These are phyloP conservation scores for Chascanopsetta lugubris DNA, from an alignment of 2,113 vertebrate species.

Conservation along the genomic window DNA sequence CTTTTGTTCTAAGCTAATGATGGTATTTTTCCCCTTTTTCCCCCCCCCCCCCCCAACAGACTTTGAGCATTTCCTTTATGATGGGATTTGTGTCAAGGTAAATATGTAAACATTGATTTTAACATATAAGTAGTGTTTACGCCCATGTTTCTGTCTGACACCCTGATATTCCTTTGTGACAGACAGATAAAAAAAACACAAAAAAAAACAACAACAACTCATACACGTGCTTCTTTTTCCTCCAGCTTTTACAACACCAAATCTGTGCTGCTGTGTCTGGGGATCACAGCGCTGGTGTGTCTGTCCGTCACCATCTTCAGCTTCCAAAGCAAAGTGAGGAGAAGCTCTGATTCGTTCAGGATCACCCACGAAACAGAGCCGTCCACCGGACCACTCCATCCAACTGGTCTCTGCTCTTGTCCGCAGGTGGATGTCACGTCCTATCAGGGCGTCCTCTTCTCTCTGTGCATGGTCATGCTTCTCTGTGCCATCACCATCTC, in stretches of 20 bases:
- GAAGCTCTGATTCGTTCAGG: neutral
- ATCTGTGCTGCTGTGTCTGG: slow-evolving; percentile 89
- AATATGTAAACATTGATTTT: neutral
- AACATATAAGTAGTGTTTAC: too few species aligned
- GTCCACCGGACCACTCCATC: neutral
- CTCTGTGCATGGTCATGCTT: slow-evolving; percentile 88
- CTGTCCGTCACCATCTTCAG: slow-evolving; percentile 92
- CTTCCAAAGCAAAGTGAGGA: slow-evolving; percentile 92
- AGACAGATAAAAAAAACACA: too few species aligned
- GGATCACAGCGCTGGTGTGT: slow-evolving; percentile 91
- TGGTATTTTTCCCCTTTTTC: neutral
- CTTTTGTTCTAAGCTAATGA: too few species aligned
- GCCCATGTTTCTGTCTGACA: too few species aligned
- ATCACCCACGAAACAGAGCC: neutral
- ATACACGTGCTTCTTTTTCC: neutral
- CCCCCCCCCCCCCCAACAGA: slow-evolving; percentile 47
- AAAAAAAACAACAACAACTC: neutral
- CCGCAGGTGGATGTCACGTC: slow-evolving; percentile 92
- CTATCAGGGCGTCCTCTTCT: slow-evolving; percentile 88
- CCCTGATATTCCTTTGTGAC: too few species aligned
- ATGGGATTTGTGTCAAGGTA: slow-evolving; percentile 84
- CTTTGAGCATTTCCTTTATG: slow-evolving; percentile 81
- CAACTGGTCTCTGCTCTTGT: neutral
- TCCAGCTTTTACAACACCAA: slow-evolving; percentile 94
- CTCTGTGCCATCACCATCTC: slow-evolving; percentile 87